Evolutionary conservation across 2,797 vertebrate species (phyloP).

Genomic region (Notoglanidium macrostoma): DNA sequence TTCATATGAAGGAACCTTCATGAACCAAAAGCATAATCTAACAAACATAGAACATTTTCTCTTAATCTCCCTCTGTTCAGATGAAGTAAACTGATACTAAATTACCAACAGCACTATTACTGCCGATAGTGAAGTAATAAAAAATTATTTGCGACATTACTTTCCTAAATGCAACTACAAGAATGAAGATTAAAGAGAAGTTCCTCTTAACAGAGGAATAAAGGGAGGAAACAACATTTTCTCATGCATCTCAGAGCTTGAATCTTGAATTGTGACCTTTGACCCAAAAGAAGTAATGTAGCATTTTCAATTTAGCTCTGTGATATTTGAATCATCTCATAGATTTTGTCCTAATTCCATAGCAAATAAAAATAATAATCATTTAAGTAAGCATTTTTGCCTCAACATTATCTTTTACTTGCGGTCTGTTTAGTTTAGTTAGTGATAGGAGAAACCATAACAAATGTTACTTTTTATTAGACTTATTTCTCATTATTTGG

Average conservation of each 20-base stretch:
- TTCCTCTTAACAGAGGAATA: background rate
- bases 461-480: background rate
- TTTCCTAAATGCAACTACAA: background rate
- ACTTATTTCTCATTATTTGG: background rate
- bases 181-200: background rate
- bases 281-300: background rate
- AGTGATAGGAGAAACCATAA: background rate
- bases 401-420: background rate
- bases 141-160: background rate
- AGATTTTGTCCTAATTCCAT: background rate
- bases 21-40: slow-evolving; percentile 14
- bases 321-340: background rate
- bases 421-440: background rate
- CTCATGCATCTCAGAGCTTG: background rate
- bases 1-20: background rate
- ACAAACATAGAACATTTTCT: background rate
- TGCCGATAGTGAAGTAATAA: background rate
- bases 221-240: slow-evolving; percentile 5
- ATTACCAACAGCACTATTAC: background rate
- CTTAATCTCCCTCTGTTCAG: slow-evolving; percentile 1
- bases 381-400: background rate
- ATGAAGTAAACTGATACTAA: background rate
- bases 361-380: background rate
- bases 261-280: slow-evolving; percentile 33
- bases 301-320: background rate